Evolutionary conservation across 2,113 vertebrate species (phyloP).

Genomic region (Orcinus orca): DNA sequence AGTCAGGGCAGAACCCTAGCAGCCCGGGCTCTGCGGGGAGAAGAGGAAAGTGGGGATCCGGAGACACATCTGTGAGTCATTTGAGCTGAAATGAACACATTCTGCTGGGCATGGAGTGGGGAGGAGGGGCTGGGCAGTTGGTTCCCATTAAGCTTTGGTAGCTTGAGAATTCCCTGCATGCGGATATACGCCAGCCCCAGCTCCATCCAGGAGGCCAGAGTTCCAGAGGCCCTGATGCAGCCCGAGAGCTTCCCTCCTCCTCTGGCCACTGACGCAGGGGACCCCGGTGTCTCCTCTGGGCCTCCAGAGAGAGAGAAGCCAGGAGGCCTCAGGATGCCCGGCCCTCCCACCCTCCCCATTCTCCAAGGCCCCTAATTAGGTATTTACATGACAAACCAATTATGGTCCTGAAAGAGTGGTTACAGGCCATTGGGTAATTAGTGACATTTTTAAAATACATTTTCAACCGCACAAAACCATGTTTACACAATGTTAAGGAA

Average conservation of each 20-base stretch:
- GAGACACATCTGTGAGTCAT: constrained; percentile 56
- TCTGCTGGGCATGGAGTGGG: neutral
- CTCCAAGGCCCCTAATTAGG: constrained; percentile 50
- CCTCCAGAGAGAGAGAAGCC: neutral
- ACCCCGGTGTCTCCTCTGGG: neutral
- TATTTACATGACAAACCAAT: constrained; percentile 61
- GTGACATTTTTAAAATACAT: constrained; percentile 72
- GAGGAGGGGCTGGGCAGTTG: constrained; percentile 50
- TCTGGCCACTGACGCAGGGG: neutral
- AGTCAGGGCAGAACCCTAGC: fast-evolving
- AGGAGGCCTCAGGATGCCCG: neutral
- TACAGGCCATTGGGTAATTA: constrained; percentile 54
- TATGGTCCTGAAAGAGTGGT: constrained; percentile 54
- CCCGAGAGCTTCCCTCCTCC: constrained; percentile 15
- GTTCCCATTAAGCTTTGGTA: constrained; percentile 58
- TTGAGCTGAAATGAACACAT: constrained; percentile 2
- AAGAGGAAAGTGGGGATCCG: neutral
- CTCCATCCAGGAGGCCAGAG: neutral
- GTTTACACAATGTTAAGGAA: constrained; percentile 53
- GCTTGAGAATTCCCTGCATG: neutral
- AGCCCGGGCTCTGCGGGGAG: neutral
- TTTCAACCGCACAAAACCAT: constrained; percentile 57
- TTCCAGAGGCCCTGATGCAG: neutral
- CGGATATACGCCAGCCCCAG: neutral
- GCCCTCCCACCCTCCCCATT: neutral